Base-by-base conservation (phyloP, 1,140 invertebrate genomes). In the Drosophila kohkoa region DNA sequence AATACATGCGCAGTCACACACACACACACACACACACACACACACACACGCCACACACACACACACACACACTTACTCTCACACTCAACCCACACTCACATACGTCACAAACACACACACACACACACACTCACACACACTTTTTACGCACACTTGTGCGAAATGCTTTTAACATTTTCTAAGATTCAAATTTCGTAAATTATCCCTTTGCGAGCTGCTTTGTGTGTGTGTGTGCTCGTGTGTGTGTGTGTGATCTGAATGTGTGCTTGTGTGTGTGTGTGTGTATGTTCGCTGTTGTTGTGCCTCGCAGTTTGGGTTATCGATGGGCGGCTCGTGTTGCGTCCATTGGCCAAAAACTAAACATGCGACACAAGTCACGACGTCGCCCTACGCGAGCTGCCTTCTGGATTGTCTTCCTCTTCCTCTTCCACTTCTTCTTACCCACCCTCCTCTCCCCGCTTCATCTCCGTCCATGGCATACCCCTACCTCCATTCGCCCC, bases 131-230 rank as follows among this genome's bases (percentile, higher is more conserved):
- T 38, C 48, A 20, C 43, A 32, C 6, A 7, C 32, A 32, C 32
- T 32, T 8, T 38, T 38, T 38, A 38, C 20, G 57, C 28, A 63
- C 48, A 20, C 45, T 32, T 30, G 41, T 15, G 63, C 48, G 68
- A 75, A 86, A 79, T 81, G 82, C 82, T 90, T 89, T 89, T 89
- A 89, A 89, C 85, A 89, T 85, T 89, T 89, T 89, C 85, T 90
- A 89, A 89, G 85, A 89, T 89, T 89, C 85, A 89, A 89, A 89
- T 89, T 89, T 89, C 81, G 85, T 89, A 89, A 89, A 89, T 89
- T 89, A 89, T 89, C 85, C 85, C 85, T 89, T 89, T 89, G 85
- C 76, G 86, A 76, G 72, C 80, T 80, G 67, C 48, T 65, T 41
- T 52, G 30, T 15, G 15, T n/a, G 54, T 46, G 65, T 48, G 69